Base-by-base conservation (phyloP, 2,113 vertebrate genomes). In the Astur gentilis region DNA sequence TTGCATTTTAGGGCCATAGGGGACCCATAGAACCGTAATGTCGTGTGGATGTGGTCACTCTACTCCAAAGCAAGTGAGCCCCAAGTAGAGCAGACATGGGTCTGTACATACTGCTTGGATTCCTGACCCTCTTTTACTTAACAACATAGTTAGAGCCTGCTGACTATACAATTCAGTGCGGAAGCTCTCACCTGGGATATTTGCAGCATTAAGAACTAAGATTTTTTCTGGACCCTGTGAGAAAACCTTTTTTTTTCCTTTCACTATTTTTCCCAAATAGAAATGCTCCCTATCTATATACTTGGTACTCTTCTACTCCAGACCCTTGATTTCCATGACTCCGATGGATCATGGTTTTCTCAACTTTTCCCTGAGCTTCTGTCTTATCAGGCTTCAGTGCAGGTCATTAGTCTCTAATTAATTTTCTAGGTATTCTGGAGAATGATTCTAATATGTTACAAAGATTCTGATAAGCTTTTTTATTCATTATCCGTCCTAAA, bases 381-480 rank as follows among this genome's bases (percentile, higher is more conserved):
- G 47, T 77, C 88, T 97, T 95, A 97, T 84, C 96, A 95, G 80
- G 40, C 72, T 92, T 90, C 86, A 89, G 50, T 54, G 58, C 27
- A 86, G 52, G 69, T 93, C 80, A 92, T 91, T 95, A 92, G 80
- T 84, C 9, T 83, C 45, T 94, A 95, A 94, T 86, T 86, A 97
- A 95, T 97, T 95, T 93, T 95, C 95, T 92, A 90, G 80, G 80
- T 65, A 80, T 91, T 91, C 95, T 94, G 96, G 91, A 96, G 92
- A 95, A 91, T 95, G 90, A 95, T 93, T 91, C 84, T 79, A 85
- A 83, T 89, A 76, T 58, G 44, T 76, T 94, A 82, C 84, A 79
- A 70, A 87, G 95, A 83, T 93, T 93, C 73, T 91, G 92, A 92
- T 97, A 95, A 95, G 65, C 55, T 84, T 83, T 83, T 90, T 92